Evolutionary conservation across 2,113 vertebrate genomes (phyloP).

Genomic region (Dryoscopus gambensis): DNA sequence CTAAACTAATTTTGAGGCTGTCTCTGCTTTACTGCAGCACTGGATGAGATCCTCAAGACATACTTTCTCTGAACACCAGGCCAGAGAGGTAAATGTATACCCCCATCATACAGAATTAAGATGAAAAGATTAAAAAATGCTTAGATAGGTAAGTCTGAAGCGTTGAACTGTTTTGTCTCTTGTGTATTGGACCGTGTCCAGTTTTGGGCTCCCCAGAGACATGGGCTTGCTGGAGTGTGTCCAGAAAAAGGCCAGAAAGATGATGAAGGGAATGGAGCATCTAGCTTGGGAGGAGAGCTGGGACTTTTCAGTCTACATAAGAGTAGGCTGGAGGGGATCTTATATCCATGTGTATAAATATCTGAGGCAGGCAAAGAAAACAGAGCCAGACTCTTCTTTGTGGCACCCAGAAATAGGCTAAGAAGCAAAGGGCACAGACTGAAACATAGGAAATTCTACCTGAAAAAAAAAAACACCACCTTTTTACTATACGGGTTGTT

Average conservation of each 20-base stretch:
- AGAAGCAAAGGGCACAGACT: background rate
- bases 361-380: background rate
- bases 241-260: background rate
- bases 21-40: background rate
- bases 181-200: background rate
- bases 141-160: background rate
- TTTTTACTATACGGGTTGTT: background rate
- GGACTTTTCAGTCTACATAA: background rate
- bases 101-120: background rate
- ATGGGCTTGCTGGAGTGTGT: background rate
- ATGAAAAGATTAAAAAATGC: background rate
- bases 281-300: background rate
- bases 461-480: accelerated
- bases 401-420: background rate
- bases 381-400: background rate
- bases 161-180: background rate
- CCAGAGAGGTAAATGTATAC: background rate
- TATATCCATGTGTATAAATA: background rate
- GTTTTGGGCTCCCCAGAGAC: background rate
- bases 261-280: background rate
- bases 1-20: background rate
- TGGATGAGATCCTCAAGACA: background rate
- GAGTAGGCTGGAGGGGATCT: background rate
- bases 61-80: background rate
- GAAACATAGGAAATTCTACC: background rate